Percentiles rank a stretch among this genome's conserved stretches.
Evolutionary conservation across 2,888 invertebrate species (phyloP).

Genomic region (Chymomyza procnemis): DNA sequence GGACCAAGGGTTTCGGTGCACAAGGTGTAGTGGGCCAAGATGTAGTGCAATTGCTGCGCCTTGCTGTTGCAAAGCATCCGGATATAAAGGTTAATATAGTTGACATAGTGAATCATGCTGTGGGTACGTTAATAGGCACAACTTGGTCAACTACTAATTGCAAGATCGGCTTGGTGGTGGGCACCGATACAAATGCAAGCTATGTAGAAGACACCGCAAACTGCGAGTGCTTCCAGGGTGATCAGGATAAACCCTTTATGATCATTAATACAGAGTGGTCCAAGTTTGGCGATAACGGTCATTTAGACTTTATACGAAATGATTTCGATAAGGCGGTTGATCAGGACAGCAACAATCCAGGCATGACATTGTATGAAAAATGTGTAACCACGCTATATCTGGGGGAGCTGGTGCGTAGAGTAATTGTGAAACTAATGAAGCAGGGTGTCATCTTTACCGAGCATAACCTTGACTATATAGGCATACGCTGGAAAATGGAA

Average conservation of each 20-base stretch:
- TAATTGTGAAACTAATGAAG: slow-evolving; percentile 87
- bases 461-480: slow-evolving; percentile 32
- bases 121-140: slow-evolving; percentile 94
- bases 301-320: slow-evolving; percentile 89
- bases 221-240: slow-evolving; percentile 86
- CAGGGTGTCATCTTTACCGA: slow-evolving; percentile 80
- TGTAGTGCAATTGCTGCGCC: slow-evolving; percentile 90
- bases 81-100: slow-evolving; percentile 89
- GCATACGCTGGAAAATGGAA: slow-evolving; percentile 83
- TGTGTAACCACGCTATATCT: slow-evolving; percentile 92
- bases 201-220: slow-evolving; percentile 88
- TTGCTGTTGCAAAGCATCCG: slow-evolving; percentile 89
- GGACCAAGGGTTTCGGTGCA: slow-evolving; percentile 97
- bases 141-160: slow-evolving; percentile 87
- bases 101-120: slow-evolving; percentile 95
- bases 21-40: slow-evolving; percentile 92
- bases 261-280: slow-evolving; percentile 97
- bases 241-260: slow-evolving; percentile 77
- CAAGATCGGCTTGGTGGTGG: slow-evolving; percentile 84
- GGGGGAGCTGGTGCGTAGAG: slow-evolving; percentile 93
- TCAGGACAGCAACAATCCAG: slow-evolving; percentile 86
- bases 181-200: slow-evolving; percentile 95
- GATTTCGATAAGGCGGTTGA: slow-evolving; percentile 90
- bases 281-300: slow-evolving; percentile 94
- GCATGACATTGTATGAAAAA: slow-evolving; percentile 92